These are phyloP conservation scores for Oncorhynchus nerka DNA, from an alignment of 2,113 vertebrate species.

Conservation along the genomic window DNA sequence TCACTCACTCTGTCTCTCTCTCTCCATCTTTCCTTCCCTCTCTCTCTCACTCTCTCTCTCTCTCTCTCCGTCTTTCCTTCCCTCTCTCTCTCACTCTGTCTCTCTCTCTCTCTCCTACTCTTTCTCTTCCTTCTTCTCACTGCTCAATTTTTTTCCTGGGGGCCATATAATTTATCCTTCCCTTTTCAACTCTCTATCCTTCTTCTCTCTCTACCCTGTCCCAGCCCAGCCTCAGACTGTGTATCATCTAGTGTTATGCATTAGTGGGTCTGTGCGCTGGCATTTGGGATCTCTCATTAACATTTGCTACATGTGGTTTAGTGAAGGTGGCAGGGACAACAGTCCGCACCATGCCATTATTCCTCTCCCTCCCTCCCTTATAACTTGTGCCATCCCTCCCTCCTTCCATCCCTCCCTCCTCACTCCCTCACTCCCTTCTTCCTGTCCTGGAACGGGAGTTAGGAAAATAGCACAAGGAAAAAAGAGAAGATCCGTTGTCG, in stretches of 20 bases:
- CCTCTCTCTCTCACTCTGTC: not conserved
- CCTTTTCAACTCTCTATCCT: not conserved
- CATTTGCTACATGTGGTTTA: slow-evolving; percentile 68
- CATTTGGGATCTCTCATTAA: slow-evolving; percentile 70
- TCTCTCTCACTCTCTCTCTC: not conserved
- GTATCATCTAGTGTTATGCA: slow-evolving; percentile 45
- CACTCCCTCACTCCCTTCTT: slow-evolving; percentile 9
- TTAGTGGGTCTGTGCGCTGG: slow-evolving; percentile 55
- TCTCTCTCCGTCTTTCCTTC: not conserved
- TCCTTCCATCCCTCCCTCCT: slow-evolving; percentile 23
- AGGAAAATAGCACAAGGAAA: not conserved
- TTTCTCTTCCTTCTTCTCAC: slow-evolving; percentile 5
- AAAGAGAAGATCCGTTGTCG: no score
- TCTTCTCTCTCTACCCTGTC: slow-evolving; percentile 5
- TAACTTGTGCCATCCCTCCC: not conserved
- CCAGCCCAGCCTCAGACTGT: not conserved
- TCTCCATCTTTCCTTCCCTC: not conserved
- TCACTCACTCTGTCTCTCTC: no score
- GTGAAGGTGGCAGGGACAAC: slow-evolving; percentile 54
- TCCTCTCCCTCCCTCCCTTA: slow-evolving; percentile 36
- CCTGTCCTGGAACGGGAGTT: not conserved
- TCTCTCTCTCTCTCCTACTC: not conserved
- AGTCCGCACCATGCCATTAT: slow-evolving; percentile 32
- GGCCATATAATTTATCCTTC: no score
- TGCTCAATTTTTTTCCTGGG: not conserved